phyloP scores from a whole-genome alignment of 2,797 vertebrate species.

The Girardinus metallicus region DNA sequence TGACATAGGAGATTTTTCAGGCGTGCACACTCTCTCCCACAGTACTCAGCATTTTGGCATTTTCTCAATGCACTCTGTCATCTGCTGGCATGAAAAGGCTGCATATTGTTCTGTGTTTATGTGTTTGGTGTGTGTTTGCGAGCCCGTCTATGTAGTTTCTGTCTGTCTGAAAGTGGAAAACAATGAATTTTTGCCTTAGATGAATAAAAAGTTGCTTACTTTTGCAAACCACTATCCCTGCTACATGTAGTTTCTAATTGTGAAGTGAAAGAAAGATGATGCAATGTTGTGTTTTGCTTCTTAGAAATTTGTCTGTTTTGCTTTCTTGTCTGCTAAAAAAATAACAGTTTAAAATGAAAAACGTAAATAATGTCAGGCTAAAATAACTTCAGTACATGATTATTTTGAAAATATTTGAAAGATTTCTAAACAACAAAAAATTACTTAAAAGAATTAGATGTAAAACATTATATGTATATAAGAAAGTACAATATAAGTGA shows the following conservation, averaged over 20 bases:
- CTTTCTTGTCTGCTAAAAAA: neutral
- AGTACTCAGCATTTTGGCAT: slow-evolving; percentile 78
- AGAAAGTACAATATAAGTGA: too few relatives aligned
- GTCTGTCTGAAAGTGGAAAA: slow-evolving; percentile 58
- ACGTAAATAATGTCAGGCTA: neutral
- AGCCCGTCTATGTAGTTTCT: slow-evolving; percentile 36
- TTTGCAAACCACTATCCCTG: too few relatives aligned
- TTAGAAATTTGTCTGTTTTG: neutral
- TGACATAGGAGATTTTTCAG: slow-evolving; percentile 76
- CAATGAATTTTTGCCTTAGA: slow-evolving; percentile 43
- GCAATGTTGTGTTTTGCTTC: neutral
- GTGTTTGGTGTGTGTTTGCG: slow-evolving; percentile 36
- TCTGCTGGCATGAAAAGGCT: slow-evolving; percentile 72
- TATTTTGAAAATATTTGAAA: too few relatives aligned
- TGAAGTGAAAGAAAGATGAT: neutral
- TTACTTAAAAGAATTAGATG: too few relatives aligned
- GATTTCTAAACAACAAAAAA: too few relatives aligned
- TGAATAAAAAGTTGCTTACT: too few relatives aligned
- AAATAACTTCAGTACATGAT: too few relatives aligned
- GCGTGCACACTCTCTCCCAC: slow-evolving; percentile 61
- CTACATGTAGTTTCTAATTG: neutral
- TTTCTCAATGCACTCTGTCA: slow-evolving; percentile 74
- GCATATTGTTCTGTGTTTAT: slow-evolving; percentile 50
- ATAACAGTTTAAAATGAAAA: neutral
- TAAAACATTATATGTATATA: too few relatives aligned